A percentile compares a stretch with the other conserved stretches of the same genome.
phyloP scores from a whole-genome alignment of 2,797 vertebrate genomes.

The Cetoscarus ocellatus region DNA sequence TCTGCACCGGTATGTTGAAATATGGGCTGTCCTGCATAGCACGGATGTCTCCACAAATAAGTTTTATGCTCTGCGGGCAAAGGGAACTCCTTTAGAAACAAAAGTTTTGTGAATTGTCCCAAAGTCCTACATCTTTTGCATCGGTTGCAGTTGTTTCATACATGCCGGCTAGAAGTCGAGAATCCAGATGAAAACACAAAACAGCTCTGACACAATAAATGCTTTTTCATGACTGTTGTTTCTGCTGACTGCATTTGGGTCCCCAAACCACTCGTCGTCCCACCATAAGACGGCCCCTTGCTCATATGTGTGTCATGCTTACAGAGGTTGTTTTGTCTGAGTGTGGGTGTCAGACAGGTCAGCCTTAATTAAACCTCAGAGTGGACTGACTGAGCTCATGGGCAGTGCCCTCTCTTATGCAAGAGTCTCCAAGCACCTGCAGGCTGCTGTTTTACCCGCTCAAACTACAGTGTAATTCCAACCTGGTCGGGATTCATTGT shows the following conservation, averaged over 20 bases:
- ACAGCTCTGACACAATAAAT: too few relatives aligned
- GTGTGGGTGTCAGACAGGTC: constrained; percentile 7
- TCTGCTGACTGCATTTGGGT: too few relatives aligned
- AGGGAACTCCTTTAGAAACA: neutral
- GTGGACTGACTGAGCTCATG: constrained; percentile 20
- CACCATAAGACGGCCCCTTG: too few relatives aligned
- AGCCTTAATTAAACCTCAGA: constrained; percentile 25
- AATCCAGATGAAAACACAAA: too few relatives aligned
- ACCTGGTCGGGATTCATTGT: constrained; percentile 36
- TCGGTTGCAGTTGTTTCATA: neutral
- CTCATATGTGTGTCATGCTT: neutral
- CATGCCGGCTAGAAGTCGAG: neutral
- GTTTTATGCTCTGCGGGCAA: neutral
- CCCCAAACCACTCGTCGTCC: too few relatives aligned
- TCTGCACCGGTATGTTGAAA: too few relatives aligned
- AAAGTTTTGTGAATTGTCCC: neutral
- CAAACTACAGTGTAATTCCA: constrained; percentile 47
- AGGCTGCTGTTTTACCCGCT: constrained; percentile 23
- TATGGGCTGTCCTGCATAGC: neutral
- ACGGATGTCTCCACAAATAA: neutral
- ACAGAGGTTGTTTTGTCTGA: neutral
- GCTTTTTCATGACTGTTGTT: too few relatives aligned
- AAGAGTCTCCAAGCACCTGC: constrained; percentile 32
- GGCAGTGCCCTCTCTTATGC: constrained; percentile 19
- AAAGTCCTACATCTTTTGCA: neutral